Evolutionary conservation across 1,140 invertebrate species (phyloP), one percentile per base, ranked within the genome.

Genomic region (Musca domestica): DNA sequence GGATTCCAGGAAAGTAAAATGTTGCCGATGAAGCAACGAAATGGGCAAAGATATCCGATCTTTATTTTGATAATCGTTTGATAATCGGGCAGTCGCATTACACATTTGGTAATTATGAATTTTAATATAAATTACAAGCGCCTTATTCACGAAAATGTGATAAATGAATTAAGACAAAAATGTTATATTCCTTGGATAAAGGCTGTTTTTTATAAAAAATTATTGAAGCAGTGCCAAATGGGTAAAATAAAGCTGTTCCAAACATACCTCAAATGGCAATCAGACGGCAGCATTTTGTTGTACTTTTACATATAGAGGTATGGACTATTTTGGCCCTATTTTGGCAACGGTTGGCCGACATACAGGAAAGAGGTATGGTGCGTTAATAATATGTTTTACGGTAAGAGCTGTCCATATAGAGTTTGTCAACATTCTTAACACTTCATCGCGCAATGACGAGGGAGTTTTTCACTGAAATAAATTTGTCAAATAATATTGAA

Each of bases 21-120:
- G 71, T 71, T 9, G 78, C 78, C 10, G 78, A 80, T 47, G 74
- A 68, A 12, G 76, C 74, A 0, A 76, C 74, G 6, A 46, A 48
- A 12, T 25, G 34, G 30, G 15, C 14, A 2, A 4, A 9, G 67
- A 25, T 12, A 25, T 17, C 19, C 15, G n/a, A 41, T n/a, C 12
- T 41, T 10, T 64, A 22, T 27, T 20, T 27, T 19, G 15, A 17
- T 7, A 41, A 19, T 64, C 19, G 34, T 19, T 46, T 27, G 30
- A 22, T 27, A 41, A 30, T 46, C 12, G 61, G 30, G 5, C 30
- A 14, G 27, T 51, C 17, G 17, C 12, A 20, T 66, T 22, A 66
- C 47, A 27, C 3, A 41, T 9, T 22, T 64, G 19, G n/a, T 64
- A 22, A 47, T 64, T 46, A 19, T 46, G 1, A 3, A 47, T 48